These are phyloP conservation scores for Kryphioiulus occultus DNA, from an alignment of 2,888 invertebrate genomes.

Conservation along the genomic window DNA sequence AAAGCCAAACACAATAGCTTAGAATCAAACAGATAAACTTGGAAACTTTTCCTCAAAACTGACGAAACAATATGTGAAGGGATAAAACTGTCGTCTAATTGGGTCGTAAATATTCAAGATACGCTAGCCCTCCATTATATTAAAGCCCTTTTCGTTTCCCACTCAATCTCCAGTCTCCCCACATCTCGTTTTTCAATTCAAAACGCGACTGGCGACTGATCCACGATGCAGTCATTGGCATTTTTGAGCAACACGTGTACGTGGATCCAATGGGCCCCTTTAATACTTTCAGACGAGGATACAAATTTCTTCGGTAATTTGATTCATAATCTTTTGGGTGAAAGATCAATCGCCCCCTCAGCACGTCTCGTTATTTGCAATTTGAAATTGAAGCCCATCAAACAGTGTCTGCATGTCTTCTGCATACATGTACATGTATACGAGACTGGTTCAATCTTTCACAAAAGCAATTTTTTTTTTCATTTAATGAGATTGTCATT, in stretches of 20 bases:
- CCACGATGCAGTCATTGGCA: neutral
- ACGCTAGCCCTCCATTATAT: neutral
- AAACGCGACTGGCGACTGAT: neutral
- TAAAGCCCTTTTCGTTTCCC: neutral
- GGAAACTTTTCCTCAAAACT: no score
- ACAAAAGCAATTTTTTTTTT: neutral
- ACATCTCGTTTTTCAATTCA: neutral
- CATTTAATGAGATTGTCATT: neutral
- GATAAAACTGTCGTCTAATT: neutral
- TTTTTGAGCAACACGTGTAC: neutral
- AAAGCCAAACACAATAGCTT: no score
- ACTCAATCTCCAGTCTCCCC: neutral
- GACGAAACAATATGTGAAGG: neutral
- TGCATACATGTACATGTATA: no score
- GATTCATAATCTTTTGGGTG: conserved; percentile 9
- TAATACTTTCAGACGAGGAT: neutral
- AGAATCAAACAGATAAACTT: neutral
- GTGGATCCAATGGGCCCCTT: neutral
- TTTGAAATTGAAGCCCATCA: neutral
- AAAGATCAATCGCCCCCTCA: neutral
- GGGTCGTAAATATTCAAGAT: neutral
- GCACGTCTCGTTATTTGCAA: neutral
- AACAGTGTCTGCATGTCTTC: neutral
- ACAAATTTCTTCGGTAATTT: conserved; percentile 4
- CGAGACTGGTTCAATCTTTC: neutral